Evolutionary conservation across 2,797 vertebrate genomes (phyloP).

Genomic region (Philypnodon macrostomus): DNA sequence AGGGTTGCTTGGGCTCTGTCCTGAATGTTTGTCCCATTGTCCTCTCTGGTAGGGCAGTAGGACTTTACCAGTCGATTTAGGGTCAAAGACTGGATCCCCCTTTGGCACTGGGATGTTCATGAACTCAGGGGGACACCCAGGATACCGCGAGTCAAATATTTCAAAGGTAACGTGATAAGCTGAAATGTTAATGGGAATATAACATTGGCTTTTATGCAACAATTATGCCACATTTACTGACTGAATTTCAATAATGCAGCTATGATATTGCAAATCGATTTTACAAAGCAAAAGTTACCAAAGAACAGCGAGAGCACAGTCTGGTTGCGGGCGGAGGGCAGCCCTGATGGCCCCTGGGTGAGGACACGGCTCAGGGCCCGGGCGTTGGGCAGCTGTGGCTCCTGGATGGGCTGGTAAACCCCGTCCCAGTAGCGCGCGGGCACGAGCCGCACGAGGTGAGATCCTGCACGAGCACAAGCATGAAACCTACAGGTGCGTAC

Average conservation of each 20-base stretch:
- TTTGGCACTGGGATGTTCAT: constrained; percentile 84
- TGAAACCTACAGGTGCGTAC: neutral
- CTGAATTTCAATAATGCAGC: too few species aligned
- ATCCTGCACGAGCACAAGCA: constrained; percentile 70
- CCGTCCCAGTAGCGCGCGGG: constrained; percentile 87
- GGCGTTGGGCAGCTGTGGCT: constrained; percentile 84
- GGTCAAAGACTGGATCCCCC: constrained; percentile 85
- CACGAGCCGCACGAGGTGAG: constrained; percentile 79
- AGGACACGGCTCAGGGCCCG: constrained; percentile 76
- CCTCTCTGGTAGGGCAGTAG: constrained; percentile 87
- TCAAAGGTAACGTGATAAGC: constrained; percentile 89
- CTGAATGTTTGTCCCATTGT: constrained; percentile 82
- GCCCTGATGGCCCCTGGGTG: constrained; percentile 71
- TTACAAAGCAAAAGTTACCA: too few species aligned
- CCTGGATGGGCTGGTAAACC: constrained; percentile 79
- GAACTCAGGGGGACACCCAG: constrained; percentile 92
- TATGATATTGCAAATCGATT: too few species aligned
- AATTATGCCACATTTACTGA: too few species aligned
- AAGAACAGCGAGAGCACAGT: constrained; percentile 90
- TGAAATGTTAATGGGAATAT: constrained; percentile 39
- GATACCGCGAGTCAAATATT: constrained; percentile 76
- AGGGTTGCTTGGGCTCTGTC: constrained; percentile 90
- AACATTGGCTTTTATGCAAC: too few species aligned
- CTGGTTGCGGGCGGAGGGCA: constrained; percentile 78
- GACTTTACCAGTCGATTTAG: constrained; percentile 66